These are phyloP conservation scores for Oreochromis aureus DNA, from an alignment of 2,113 vertebrate genomes.

Conservation along the genomic window DNA sequence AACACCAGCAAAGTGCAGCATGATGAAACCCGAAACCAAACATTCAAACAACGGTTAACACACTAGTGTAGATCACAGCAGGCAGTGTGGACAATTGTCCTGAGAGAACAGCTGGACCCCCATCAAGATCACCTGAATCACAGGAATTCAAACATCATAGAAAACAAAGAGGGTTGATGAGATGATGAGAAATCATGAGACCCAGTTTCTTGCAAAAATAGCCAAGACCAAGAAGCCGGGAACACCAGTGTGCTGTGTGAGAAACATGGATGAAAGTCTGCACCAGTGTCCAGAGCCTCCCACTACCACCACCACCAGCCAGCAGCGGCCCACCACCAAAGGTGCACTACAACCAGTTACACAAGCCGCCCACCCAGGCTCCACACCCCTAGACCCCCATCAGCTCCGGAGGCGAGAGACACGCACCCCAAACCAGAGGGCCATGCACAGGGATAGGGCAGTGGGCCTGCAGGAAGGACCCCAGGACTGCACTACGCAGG, in stretches of 20 bases:
- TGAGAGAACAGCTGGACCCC: fast-evolving
- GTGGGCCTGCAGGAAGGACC: neutral
- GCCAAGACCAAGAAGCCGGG: neutral
- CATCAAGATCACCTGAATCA: neutral
- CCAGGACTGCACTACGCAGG: neutral
- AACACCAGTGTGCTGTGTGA: neutral
- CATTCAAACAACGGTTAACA: neutral
- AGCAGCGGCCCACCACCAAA: neutral
- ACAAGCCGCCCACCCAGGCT: neutral
- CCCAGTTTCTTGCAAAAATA: neutral
- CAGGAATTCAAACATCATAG: neutral
- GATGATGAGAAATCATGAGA: neutral
- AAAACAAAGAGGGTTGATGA: neutral
- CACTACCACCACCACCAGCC: neutral
- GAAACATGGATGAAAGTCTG: neutral
- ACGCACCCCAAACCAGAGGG: neutral
- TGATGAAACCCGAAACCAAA: neutral
- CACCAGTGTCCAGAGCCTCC: neutral
- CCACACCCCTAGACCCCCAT: neutral
- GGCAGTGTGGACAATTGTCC: neutral
- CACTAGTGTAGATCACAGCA: neutral
- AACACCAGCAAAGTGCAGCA: neutral
- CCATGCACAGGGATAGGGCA: neutral
- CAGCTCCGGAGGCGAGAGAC: neutral
- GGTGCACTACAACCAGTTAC: neutral